These are phyloP conservation scores for Drosophila falleni DNA, from an alignment of 2,888 invertebrate genomes.

Conservation along the genomic window DNA sequence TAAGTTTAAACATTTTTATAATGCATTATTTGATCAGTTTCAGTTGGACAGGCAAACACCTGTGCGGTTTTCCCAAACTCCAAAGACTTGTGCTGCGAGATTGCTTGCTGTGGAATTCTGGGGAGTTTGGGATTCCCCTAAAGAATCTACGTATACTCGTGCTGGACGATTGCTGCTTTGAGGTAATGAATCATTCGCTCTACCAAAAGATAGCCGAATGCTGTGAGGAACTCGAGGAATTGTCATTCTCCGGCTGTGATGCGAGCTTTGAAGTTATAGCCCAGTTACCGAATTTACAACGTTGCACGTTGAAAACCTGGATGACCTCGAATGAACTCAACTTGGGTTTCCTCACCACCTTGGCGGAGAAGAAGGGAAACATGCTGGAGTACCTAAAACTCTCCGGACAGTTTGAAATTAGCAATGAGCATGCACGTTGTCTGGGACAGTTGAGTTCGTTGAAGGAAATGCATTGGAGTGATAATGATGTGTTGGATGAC, in stretches of 20 bases:
- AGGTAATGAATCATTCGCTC: conserved; percentile 65
- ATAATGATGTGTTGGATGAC: conserved; percentile 67
- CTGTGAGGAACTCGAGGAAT: conserved; percentile 60
- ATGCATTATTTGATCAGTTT: background rate
- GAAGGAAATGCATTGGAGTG: conserved; percentile 50
- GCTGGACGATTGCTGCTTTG: conserved; percentile 71
- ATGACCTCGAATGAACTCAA: conserved; percentile 68
- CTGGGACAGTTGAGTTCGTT: conserved; percentile 60
- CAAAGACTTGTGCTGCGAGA: conserved; percentile 58
- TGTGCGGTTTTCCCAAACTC: conserved; percentile 61
- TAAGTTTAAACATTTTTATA: conserved; percentile 10
- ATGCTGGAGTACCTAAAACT: conserved; percentile 57
- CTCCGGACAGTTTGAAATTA: conserved; percentile 60
- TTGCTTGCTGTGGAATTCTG: conserved; percentile 69
- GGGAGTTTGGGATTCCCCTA: conserved; percentile 67
- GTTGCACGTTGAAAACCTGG: conserved; percentile 69
- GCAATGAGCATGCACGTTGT: conserved; percentile 58
- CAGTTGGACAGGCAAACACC: conserved; percentile 52
- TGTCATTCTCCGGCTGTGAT: conserved; percentile 70
- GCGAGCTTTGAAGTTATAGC: conserved; percentile 68
- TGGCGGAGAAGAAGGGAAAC: conserved; percentile 56
- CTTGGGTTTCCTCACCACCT: conserved; percentile 44
- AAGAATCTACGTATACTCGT: conserved; percentile 41
- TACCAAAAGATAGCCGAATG: conserved; percentile 67
- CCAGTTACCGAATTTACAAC: conserved; percentile 54